Evolutionary conservation across 2,888 invertebrate species (phyloP), one percentile per base, ranked within the genome.

Genomic region (Andrena minutula): DNA sequence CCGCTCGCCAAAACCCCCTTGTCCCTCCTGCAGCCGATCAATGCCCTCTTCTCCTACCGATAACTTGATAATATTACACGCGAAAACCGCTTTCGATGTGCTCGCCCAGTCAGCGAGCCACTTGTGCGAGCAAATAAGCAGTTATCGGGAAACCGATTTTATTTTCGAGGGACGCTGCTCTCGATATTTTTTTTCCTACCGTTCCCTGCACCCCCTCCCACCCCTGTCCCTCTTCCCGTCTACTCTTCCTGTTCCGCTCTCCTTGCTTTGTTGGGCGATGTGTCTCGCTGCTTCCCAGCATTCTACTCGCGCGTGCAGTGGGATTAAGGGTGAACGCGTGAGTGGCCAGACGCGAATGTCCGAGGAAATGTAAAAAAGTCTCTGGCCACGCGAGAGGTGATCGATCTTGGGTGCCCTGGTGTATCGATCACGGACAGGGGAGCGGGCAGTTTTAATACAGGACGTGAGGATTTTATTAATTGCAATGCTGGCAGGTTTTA

Each of bases 41-140:
- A 89, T 89, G 88, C 86, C 83, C 74, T 85, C 76, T 87, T 89
- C 86, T 86, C 86, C 89, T 84, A 78, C 89, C 92, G 90, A 92
- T 92, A 91, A 92, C 92, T 92, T 91, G 92, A 92, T 91, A 91
- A 92, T 92, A 92, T 92, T 92, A 92, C 91, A 91, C 91, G 91
- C 90, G 89, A 91, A 92, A 92, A 91, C 91, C 92, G 90, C 91
- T 92, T 90, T 89, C 91, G 90, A 90, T 91, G 89, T 90, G 90
- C 90, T 90, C 91, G 89, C 90, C 90, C 90, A 92, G 91, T 91
- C 91, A 92, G 90, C 91, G 91, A 91, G 90, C 92, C 90, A 92
- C 92, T 92, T 92, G 92, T 90, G 90, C 90, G 89, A 91, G 92
- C 92, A 92, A 93, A 92, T 92, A 92, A 92, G 89, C 91, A 90